Evolutionary conservation across 2,797 vertebrate genomes (phyloP), one percentile per base, ranked within the genome.

Genomic region (Hypotaenidia philippensis): DNA sequence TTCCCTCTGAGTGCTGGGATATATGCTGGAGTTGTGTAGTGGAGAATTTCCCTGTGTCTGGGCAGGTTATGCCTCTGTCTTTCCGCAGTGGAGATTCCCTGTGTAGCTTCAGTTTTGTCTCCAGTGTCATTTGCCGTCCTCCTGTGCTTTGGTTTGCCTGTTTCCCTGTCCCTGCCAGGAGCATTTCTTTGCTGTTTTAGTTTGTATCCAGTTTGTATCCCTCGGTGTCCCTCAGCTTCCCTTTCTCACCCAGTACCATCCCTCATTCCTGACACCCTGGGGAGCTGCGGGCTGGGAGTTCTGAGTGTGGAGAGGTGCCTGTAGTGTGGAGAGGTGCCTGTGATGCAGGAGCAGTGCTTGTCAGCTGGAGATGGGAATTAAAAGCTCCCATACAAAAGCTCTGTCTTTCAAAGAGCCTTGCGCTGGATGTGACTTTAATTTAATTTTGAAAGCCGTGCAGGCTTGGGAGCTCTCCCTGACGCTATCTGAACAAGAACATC

Each of bases 401-500:
- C 34, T 60, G 72, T 80, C 61, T 76, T 50, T 32, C 27, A 65
- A 80, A 40, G 25, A 31, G 40, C 40, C 47, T 38, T 45, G 61
- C 40, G 7, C 15, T 79, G 92, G 75, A 34, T 78, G 22, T 44
- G 47, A 59, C 59, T 95, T 86, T 65, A 80, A 82, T 96, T 88
- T 79, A 50, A 21, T 55, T 93, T 27, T 87, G 77, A 49, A 84
- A 92, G 72, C 79, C n/a, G 15, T 27, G 34, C 78, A 68, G 65
- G 70, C 29, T 31, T 40, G 74, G 78, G 77, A 45, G 25, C 55
- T 27, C 78, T 91, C 64, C 49, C 69, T 91, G 87, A 90, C 74
- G 11, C 88, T 84, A 82, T 92, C 86, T 75, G 68, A 94, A 47
- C 53, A 61, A 65, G 79, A 77, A 49, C 47, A 57, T 85, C 74